Evolutionary conservation across 2,888 invertebrate species (phyloP), one percentile per base, ranked within the genome.

Genomic region (Rosalia funebris): DNA sequence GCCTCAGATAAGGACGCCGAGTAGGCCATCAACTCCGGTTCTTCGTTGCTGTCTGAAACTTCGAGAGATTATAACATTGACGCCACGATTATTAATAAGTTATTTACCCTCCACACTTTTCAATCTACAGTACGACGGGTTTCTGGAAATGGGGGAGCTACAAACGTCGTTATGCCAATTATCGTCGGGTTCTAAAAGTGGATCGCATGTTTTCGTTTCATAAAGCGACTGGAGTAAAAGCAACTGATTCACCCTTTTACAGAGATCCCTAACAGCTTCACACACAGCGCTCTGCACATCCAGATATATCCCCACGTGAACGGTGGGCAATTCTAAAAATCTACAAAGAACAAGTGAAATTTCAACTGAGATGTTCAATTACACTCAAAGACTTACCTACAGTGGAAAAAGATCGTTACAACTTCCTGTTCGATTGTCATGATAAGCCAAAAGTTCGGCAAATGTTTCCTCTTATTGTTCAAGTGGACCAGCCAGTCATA

Each of bases 401-500:
- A 88, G 68, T 91, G 91, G 75, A 89, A 90, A 76, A 87, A 90
- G 14, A 89, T 82, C 37, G 85, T 84, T 3, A 90, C 88, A 54
- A 83, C 80, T 66, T 85, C 84, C 17, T 79, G 79, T 56, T 85
- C 83, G 5, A 90, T 82, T 69, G 84, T 84, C 77, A 90, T 82
- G 58, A 91, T 87, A 16, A 90, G 80, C 91, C 91, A 91, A 77
- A 91, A 91, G 72, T 88, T 87, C 0, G 90, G 90, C 62, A 89
- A 78, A 20, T 82, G 75, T n/a, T 80, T 79, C 59, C 85, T 78
- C 50, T 82, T 83, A 52, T 81, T 82, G 63, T 85, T 85, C 10
- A 86, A 75, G 57, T 84, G 84, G 57, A 80, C 77, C 9, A 86
- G 75, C 85, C 86, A 86, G 46, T 85, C 85, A 69, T 80, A 85